A percentile compares a stretch with the other conserved stretches of the same genome.
phyloP scores from a whole-genome alignment of 2,113 vertebrate species.

The Cebus imitator region DNA sequence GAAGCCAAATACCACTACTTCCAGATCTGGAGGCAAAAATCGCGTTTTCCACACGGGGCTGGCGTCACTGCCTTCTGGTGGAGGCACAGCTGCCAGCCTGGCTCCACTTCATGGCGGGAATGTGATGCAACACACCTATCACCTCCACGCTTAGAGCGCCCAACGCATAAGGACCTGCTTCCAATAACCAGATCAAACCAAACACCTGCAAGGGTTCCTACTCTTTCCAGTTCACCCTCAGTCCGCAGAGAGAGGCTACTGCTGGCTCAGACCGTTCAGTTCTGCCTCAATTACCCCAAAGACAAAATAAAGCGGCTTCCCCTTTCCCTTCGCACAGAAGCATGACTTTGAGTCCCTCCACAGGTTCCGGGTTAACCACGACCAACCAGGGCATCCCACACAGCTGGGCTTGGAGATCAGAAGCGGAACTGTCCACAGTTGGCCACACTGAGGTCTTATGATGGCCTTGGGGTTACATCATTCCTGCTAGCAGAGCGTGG shows the following conservation, averaged over 20 bases:
- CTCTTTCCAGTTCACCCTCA: not conserved
- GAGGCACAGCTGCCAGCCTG: rapidly evolving
- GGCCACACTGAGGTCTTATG: rapidly evolving
- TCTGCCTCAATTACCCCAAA: not conserved
- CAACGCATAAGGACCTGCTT: not conserved
- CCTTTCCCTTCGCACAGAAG: rapidly evolving
- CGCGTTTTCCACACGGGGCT: rapidly evolving
- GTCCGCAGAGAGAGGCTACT: not conserved
- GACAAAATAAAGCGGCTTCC: rapidly evolving
- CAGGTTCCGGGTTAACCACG: rapidly evolving
- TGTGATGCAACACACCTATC: rapidly evolving
- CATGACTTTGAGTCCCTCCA: rapidly evolving
- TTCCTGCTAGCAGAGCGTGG: not conserved
- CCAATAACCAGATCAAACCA: rapidly evolving
- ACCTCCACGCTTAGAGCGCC: not conserved
- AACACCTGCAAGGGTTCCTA: not conserved
- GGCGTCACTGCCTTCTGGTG: rapidly evolving
- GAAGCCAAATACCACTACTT: rapidly evolving
- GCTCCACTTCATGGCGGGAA: rapidly evolving
- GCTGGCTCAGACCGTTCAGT: not conserved
- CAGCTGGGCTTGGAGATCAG: not conserved
- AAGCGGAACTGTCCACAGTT: no score
- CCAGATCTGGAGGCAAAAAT: not conserved
- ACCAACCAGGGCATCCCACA: rapidly evolving
- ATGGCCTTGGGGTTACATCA: rapidly evolving